Percentiles rank a stretch among this genome's conserved stretches.
These are phyloP conservation scores for Hypanus sabinus DNA, from an alignment of 2,113 vertebrate species.

Conservation along the genomic window DNA sequence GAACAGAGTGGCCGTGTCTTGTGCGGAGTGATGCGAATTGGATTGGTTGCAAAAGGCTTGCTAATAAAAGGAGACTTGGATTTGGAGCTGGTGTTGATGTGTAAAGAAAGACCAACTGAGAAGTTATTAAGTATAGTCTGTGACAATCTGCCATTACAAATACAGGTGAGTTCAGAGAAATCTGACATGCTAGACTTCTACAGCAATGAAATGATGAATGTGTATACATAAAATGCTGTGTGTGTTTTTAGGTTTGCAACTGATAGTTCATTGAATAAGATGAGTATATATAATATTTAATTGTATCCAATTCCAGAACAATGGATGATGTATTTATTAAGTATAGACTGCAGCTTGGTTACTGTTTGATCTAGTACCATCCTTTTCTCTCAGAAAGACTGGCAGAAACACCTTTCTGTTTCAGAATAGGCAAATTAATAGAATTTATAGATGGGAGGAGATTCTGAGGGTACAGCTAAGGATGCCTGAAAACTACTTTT, in stretches of 20 bases:
- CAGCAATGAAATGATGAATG: background rate
- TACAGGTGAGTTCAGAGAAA: slow-evolving; percentile 66
- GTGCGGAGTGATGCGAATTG: slow-evolving; percentile 94
- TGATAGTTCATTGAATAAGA: background rate
- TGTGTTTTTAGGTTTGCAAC: background rate
- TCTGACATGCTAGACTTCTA: background rate
- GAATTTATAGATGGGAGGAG: background rate
- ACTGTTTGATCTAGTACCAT: background rate
- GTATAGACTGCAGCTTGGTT: background rate
- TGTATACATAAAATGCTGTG: background rate
- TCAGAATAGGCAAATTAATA: background rate
- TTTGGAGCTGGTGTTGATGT: slow-evolving; percentile 95
- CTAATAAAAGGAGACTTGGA: slow-evolving; percentile 98
- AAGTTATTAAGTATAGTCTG: slow-evolving; percentile 80
- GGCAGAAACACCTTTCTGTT: background rate
- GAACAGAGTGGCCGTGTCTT: slow-evolving; percentile 77
- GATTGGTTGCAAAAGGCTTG: slow-evolving; percentile 93
- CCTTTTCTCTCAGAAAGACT: background rate
- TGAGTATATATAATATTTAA: background rate
- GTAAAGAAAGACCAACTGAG: slow-evolving; percentile 90
- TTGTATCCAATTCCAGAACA: no score
- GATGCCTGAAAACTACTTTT: background rate
- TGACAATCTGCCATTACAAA: slow-evolving; percentile 87
- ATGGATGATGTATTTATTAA: background rate
- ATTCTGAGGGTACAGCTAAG: background rate